Conservation (phyloP, 2,113 vertebrate genomes). For the Acrocephalus arundinaceus region DNA sequence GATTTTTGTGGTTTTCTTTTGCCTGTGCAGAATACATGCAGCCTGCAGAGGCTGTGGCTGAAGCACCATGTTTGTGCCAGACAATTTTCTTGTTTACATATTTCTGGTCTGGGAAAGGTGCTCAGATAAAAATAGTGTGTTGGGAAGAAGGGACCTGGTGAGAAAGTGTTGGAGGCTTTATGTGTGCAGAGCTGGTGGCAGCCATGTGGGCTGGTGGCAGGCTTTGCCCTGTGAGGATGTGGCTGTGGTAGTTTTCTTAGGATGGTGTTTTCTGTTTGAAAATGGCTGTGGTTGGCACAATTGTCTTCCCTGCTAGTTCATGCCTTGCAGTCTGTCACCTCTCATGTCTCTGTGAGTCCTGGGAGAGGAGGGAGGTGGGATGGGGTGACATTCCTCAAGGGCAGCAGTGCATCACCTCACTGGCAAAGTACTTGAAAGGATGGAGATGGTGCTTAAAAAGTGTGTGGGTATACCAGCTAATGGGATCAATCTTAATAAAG, state of each 20-base stretch:
- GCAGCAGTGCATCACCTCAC: not conserved
- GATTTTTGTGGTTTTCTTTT: not conserved
- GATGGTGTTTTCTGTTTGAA: not conserved
- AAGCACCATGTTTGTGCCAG: not conserved
- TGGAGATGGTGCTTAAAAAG: not conserved
- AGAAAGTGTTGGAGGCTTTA: not conserved
- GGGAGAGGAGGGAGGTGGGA: not conserved
- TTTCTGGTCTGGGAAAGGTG: not conserved
- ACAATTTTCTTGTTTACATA: not conserved
- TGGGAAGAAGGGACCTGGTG: not conserved
- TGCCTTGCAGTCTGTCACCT: accelerated
- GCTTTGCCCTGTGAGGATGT: not conserved
- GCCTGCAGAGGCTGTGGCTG: not conserved
- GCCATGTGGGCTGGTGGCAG: not conserved
- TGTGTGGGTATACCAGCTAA: accelerated
- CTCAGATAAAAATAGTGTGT: not conserved
- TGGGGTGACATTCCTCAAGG: not conserved
- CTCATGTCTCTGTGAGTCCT: accelerated
- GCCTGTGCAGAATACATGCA: accelerated
- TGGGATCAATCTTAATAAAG: not conserved
- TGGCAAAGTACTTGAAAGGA: not conserved
- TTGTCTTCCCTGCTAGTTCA: accelerated
- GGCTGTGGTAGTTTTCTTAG: not conserved
- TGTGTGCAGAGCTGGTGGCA: not conserved
- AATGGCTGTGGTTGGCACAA: accelerated